Evolutionary conservation across 2,888 invertebrate genomes (phyloP).

Genomic region (Hypsopygia costalis): DNA sequence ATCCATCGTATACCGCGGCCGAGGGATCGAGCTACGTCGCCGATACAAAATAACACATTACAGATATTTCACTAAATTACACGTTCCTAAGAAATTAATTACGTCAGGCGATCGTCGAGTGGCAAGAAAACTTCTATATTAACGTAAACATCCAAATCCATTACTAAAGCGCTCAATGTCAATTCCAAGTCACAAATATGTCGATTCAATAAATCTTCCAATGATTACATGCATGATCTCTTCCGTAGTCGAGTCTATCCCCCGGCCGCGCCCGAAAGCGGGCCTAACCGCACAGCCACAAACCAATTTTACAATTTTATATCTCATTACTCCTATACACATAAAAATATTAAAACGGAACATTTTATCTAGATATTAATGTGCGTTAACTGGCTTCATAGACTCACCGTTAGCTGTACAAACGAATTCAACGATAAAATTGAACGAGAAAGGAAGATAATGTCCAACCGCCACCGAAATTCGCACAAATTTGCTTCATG

Average conservation of each 20-base stretch:
- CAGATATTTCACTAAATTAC: no score
- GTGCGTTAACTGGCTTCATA: conserved; percentile 61
- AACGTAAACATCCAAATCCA: no score
- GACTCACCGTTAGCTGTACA: conserved; percentile 56
- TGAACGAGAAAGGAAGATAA: conserved; percentile 7
- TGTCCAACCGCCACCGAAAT: not conserved
- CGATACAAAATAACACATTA: no score
- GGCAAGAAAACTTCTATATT: no score
- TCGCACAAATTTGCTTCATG: not conserved
- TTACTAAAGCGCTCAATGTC: no score
- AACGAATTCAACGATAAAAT: conserved; percentile 32
- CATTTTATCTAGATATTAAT: conserved; percentile 41
- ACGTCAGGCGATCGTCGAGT: no score
- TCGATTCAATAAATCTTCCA: no score
- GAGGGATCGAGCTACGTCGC: not conserved
- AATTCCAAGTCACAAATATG: no score
- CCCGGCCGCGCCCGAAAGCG: conserved; percentile 11
- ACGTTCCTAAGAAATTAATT: not conserved
- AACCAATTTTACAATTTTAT: conserved; percentile 43
- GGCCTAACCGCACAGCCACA: conserved; percentile 27
- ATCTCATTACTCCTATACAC: conserved; percentile 55
- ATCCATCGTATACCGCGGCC: not conserved
- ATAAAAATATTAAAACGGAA: conserved; percentile 66
- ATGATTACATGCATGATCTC: no score
- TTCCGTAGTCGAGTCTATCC: no score